A percentile compares a stretch with the other conserved stretches of the same genome.
Conservation (phyloP, 2,113 vertebrate species). For the Hydropotes inermis region DNA sequence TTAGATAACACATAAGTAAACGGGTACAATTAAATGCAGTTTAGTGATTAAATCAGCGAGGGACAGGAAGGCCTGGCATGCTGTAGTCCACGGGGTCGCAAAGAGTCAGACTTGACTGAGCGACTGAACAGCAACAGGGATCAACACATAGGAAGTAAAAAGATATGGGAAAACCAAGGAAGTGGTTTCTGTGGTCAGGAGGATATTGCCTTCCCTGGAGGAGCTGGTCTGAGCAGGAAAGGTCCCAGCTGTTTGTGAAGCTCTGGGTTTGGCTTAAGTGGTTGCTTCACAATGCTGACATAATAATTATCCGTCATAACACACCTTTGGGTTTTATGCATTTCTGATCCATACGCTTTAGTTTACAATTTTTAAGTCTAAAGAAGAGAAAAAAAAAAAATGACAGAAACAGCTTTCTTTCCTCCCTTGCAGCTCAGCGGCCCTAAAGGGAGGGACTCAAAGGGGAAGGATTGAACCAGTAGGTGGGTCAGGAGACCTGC, state of each 20-base stretch:
- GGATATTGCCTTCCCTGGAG: neutral
- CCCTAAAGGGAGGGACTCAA: neutral
- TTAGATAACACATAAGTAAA: neutral
- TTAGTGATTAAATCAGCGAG: neutral
- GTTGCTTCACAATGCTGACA: neutral
- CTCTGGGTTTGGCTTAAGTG: neutral
- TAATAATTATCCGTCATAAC: neutral
- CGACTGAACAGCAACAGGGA: neutral
- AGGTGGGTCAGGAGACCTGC: neutral
- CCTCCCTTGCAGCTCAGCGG: no score
- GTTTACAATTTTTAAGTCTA: neutral
- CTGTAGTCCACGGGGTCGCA: neutral
- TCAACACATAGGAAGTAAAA: neutral
- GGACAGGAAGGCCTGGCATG: neutral
- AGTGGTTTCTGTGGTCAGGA: neutral
- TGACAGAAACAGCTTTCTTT: neutral
- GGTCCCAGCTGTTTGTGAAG: rapidly evolving
- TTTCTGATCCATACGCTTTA: neutral
- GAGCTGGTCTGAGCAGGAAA: neutral
- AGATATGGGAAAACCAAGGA: neutral
- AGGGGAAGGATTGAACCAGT: neutral
- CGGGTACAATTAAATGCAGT: neutral
- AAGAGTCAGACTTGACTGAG: neutral
- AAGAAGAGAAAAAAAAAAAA: neutral
- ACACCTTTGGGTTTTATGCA: neutral